Conservation (phyloP, 2,113 vertebrate species). For the Puffinus mauretanicus region DNA sequence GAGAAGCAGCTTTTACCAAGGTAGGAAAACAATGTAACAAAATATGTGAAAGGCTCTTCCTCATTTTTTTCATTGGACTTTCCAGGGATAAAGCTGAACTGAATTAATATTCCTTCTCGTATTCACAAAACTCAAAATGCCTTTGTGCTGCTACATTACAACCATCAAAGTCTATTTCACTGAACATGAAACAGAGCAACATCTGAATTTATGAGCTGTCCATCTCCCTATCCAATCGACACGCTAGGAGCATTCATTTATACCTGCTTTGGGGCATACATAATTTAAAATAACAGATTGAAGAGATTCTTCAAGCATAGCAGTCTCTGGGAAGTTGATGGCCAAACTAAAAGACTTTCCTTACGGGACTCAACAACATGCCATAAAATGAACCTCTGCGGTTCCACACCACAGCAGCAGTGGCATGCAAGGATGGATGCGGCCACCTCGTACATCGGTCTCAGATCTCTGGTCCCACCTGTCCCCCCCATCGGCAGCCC, state of each 20-base stretch:
- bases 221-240: not conserved
- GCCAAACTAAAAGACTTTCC: not conserved
- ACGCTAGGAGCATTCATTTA: not conserved
- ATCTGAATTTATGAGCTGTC: slow-evolving; percentile 47
- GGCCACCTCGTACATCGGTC: not conserved
- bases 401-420: not conserved
- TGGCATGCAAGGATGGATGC: not conserved
- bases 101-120: not conserved
- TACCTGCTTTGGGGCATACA: not conserved
- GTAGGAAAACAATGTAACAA: not conserved
- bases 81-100: not conserved
- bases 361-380: not conserved
- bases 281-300: slow-evolving; percentile 17
- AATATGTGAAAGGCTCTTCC: not conserved
- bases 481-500: not conserved
- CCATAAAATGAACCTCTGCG: not conserved
- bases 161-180: slow-evolving; percentile 47
- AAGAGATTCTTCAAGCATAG: not conserved
- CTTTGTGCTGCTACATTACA: slow-evolving; percentile 24
- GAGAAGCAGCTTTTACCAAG: not conserved
- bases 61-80: not conserved
- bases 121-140: slow-evolving; percentile 32
- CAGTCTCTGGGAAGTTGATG: not conserved
- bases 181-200: slow-evolving; percentile 28
- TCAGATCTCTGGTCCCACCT: not conserved